These are phyloP conservation scores for Aradophagus sp. DNA, from an alignment of 1,140 invertebrate species.

Conservation along the genomic window DNA sequence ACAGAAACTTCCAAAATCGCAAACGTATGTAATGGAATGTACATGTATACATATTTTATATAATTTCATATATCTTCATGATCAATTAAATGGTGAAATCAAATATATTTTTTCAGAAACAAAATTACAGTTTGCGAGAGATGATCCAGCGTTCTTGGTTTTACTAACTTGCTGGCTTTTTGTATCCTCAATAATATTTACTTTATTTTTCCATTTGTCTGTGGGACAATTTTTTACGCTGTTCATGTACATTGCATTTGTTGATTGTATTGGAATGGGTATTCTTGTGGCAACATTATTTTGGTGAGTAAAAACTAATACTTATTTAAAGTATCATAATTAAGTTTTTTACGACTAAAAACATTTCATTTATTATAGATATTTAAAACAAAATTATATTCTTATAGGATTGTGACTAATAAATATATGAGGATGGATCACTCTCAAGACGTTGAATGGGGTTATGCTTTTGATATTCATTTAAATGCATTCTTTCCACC, in stretches of 20 bases:
- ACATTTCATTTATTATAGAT: too few species aligned
- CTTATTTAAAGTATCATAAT: too few species aligned
- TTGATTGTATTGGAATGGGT: slow-evolving; percentile 94
- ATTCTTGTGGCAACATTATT: slow-evolving; percentile 91
- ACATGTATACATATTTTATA: slow-evolving; percentile 1
- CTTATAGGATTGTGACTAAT: slow-evolving; percentile 88
- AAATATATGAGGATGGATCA: slow-evolving; percentile 86
- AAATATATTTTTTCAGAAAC: slow-evolving; percentile 81
- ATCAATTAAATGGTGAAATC: slow-evolving; percentile 2
- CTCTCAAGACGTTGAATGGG: slow-evolving; percentile 95
- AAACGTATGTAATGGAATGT: slow-evolving; percentile 85
- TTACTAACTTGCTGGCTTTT: slow-evolving; percentile 90
- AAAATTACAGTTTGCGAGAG: slow-evolving; percentile 98
- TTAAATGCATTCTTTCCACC: slow-evolving; percentile 98
- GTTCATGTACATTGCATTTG: slow-evolving; percentile 92
- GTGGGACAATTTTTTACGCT: slow-evolving; percentile 89
- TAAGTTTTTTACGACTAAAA: too few species aligned
- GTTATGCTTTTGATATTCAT: slow-evolving; percentile 98
- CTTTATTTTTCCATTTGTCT: slow-evolving; percentile 84
- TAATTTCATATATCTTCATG: not conserved
- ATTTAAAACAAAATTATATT: slow-evolving; percentile 29
- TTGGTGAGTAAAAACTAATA: slow-evolving; percentile 84
- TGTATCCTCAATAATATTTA: slow-evolving; percentile 93
- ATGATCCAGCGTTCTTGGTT: slow-evolving; percentile 99
- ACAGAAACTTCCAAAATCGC: slow-evolving; percentile 97